Percentiles rank a stretch among this genome's conserved stretches.
phyloP scores from a whole-genome alignment of 2,113 vertebrate genomes.

The Buteo buteo region DNA sequence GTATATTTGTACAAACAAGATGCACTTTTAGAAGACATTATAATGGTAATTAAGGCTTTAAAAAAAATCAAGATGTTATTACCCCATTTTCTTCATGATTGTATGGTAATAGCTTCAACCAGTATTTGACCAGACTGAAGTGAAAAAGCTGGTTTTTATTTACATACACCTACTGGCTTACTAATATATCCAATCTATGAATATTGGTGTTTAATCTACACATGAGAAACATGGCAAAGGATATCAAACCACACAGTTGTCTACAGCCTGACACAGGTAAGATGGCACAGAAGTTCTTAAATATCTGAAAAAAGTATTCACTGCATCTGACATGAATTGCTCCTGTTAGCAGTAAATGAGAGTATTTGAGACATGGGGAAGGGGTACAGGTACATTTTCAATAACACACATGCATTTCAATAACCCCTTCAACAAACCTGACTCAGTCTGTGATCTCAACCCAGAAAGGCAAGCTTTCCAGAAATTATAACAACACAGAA shows the following conservation, averaged over 20 bases:
- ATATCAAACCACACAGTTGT: neutral
- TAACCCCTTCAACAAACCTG: too few relatives aligned
- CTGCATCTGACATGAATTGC: neutral
- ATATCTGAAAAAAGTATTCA: neutral
- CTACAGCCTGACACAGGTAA: neutral
- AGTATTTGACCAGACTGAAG: neutral
- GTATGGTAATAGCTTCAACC: neutral
- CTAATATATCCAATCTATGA: neutral
- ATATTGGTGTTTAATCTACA: neutral
- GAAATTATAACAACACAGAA: rapidly evolving
- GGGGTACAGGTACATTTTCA: neutral
- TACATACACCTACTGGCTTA: neutral
- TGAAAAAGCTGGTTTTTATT: neutral
- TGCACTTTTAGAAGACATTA: neutral
- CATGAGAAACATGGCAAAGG: neutral
- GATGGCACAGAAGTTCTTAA: neutral
- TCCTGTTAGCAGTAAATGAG: neutral
- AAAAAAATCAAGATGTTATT: neutral
- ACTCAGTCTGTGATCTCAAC: neutral
- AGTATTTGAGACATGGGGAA: neutral
- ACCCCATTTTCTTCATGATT: neutral
- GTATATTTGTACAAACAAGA: neutral
- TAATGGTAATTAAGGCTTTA: neutral
- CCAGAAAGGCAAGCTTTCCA: neutral
- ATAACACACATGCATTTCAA: rapidly evolving